phyloP scores from a whole-genome alignment of 2,113 vertebrate genomes.

The Guaruba guarouba region DNA sequence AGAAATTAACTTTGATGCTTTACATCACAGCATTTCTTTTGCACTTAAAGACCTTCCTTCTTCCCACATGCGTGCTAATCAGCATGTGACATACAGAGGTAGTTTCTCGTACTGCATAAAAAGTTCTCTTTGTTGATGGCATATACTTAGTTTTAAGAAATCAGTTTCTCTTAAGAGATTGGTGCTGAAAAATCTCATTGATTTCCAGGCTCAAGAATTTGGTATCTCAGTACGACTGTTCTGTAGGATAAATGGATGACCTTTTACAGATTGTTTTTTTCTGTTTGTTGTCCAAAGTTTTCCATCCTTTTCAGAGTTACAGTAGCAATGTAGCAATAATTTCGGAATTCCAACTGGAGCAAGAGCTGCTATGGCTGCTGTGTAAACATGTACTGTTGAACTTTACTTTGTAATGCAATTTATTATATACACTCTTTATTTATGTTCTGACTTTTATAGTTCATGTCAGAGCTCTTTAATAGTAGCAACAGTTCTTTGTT shows the following conservation, averaged over 20 bases:
- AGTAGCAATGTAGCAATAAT: not conserved
- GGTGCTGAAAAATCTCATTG: not conserved
- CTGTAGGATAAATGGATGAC: not conserved
- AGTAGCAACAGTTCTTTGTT: not conserved
- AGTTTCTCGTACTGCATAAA: not conserved
- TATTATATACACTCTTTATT: not conserved
- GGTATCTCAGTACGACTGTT: not conserved
- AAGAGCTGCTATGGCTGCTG: not conserved
- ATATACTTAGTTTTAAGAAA: not conserved
- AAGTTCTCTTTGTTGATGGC: not conserved
- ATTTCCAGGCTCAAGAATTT: not conserved
- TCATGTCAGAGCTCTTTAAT: not conserved
- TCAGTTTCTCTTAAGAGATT: not conserved
- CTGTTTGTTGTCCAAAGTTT: not conserved
- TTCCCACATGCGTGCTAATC: not conserved
- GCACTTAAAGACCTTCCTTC: not conserved
- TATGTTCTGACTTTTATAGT: slow-evolving; percentile 1
- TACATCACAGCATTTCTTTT: not conserved
- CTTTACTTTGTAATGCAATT: not conserved
- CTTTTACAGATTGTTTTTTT: not conserved
- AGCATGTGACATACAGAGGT: not conserved
- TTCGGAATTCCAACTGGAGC: not conserved
- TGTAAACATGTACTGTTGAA: not conserved
- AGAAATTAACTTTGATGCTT: not conserved
- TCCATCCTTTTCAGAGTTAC: not conserved